Base-by-base conservation (phyloP, 1,140 invertebrate species). In the Camponotus pennsylvanicus region DNA sequence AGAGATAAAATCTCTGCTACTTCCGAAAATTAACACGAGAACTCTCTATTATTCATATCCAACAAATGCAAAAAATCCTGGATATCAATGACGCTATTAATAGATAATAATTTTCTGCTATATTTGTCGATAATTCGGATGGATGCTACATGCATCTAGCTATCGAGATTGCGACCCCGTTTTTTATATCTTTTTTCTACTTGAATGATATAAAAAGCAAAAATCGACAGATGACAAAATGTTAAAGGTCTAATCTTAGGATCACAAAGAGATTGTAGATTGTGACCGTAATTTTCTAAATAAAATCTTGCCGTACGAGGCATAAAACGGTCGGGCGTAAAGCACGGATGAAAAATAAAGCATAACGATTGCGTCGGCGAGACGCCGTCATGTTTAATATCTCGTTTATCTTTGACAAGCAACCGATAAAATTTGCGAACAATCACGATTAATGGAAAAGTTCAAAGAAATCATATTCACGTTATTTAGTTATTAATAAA, bases 351-450 rank as follows among this genome's bases (percentile, higher is more conserved):
- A 8, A 80, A 69, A 80, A 40, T 80, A 69, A 80, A 69, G 64
- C 37, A 42, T 67, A 80, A 80, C 64, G 34, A 27, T 49, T 83
- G 55, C 69, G 21, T 83, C 70, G 40, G 18, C 52, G 42, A 79
- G 63, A 80, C 55, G 66, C 37, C 64, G 37, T 83, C 40, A 37
- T 71, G 59, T 82, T 42, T 83, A 83, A 63, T 73, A n/a, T 73
- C 55, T 61, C 79, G 69, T 83, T 83, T 83, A n/a, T n/a, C 8
- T 73, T 83, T 83, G 55, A 61, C 79, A 73, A 8, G 21, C 27
- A 15, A 18, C 45, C 69, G 79, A 83, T 83, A 83, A 83, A 73
- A 55, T 49, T 27, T n/a, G 27, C 4, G 55, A 83, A 5, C 49
- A 13, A 83, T 11, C 37, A 3, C 7, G 69, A 83, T 73, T 73